Conservation (phyloP, 2,888 invertebrate genomes). For the Nemapogon koenigi region DNA sequence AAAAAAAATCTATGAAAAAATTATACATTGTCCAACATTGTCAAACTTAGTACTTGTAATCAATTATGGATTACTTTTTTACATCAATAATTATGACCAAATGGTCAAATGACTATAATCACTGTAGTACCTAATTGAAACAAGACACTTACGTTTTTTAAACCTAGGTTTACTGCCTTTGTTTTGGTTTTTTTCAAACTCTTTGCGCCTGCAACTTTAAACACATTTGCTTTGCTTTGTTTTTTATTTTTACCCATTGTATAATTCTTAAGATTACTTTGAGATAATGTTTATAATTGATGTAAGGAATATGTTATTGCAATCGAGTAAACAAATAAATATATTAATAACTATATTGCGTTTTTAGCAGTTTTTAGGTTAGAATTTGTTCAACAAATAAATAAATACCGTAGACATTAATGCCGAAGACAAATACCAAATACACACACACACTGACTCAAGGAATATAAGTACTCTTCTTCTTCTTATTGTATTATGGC, state of each 20-base stretch:
- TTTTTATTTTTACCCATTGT: constrained; percentile 50
- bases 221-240: constrained; percentile 42
- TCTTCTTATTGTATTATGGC: no score
- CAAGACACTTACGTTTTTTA: constrained; percentile 46
- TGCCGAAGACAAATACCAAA: no score
- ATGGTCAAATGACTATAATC: background rate
- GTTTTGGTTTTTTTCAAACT: constrained; percentile 54
- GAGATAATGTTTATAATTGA: background rate
- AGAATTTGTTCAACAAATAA: no score
- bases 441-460: no score
- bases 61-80: no score
- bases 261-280: background rate
- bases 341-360: no score
- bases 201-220: constrained; percentile 55
- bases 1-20: constrained; percentile 14
- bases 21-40: no score
- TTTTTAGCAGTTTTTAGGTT: no score
- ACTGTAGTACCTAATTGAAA: background rate
- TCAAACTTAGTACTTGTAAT: no score
- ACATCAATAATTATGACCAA: no score
- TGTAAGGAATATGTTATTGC: background rate
- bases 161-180: constrained; percentile 47
- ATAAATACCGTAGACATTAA: no score
- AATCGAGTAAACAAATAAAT: background rate
- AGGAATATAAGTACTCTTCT: no score